Evolutionary conservation across 2,113 vertebrate genomes (phyloP).

Genomic region (Austrofundulus limnaeus): DNA sequence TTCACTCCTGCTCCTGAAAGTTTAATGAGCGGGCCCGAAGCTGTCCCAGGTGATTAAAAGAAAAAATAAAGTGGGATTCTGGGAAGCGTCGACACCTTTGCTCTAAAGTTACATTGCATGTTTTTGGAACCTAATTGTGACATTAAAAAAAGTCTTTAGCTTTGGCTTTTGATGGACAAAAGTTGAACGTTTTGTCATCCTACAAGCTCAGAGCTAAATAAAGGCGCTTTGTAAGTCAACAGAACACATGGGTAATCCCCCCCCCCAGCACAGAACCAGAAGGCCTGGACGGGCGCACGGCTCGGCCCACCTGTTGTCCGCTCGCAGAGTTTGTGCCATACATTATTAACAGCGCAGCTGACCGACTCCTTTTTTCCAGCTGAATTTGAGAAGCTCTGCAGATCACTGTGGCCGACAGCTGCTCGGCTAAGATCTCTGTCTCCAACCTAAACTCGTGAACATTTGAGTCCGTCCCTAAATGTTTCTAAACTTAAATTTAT

Average conservation of each 20-base stretch:
- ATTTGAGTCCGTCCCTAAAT: constrained; percentile 10
- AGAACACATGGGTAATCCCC: constrained; percentile 73
- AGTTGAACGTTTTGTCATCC: constrained; percentile 48
- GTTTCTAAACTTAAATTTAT: not conserved
- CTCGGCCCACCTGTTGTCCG: constrained; percentile 76
- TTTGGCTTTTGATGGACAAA: constrained; percentile 5
- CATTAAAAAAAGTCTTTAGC: too few species aligned
- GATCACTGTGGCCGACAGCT: constrained; percentile 73
- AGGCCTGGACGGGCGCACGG: constrained; percentile 52
- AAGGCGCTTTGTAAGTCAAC: constrained; percentile 76
- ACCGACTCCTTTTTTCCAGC: constrained; percentile 75
- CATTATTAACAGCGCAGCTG: constrained; percentile 74
- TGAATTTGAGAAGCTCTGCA: constrained; percentile 73
- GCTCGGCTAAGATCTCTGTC: constrained; percentile 56
- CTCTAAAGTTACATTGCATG: not conserved
- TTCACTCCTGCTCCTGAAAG: constrained; percentile 25
- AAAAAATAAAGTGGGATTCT: constrained; percentile 5
- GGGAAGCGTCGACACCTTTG: not conserved
- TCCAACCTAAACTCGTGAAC: constrained; percentile 17
- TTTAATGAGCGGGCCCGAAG: constrained; percentile 3
- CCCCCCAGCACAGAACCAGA: constrained; percentile 58
- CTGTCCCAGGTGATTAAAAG: constrained; percentile 7
- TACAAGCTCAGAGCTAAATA: constrained; percentile 68
- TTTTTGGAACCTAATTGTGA: not conserved
- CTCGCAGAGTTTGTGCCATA: constrained; percentile 56